Conservation (phyloP, 2,113 vertebrate genomes). For the Apaloderma vittatum region DNA sequence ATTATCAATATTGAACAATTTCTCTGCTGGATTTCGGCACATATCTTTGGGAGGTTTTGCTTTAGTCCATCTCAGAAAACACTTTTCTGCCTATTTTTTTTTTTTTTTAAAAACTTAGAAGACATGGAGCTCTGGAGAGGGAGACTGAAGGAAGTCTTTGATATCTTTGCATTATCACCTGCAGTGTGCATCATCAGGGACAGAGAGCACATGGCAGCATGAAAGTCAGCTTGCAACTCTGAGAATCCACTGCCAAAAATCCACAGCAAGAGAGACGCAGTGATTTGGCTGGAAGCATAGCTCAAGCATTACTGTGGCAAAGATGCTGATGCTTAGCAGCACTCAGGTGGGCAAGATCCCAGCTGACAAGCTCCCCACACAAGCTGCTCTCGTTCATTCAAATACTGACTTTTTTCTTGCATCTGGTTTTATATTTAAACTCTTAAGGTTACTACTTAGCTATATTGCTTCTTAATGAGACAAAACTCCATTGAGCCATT, state of each 20-base stretch:
- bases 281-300: not conserved
- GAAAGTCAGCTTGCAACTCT: not conserved
- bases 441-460: not conserved
- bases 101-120: not conserved
- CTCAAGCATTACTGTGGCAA: not conserved
- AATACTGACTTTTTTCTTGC: not conserved
- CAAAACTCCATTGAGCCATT: not conserved
- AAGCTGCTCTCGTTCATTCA: not conserved
- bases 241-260: not conserved
- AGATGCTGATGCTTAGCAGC: not conserved
- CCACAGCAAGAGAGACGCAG: not conserved
- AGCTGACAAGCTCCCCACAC: not conserved
- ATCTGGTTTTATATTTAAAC: not conserved
- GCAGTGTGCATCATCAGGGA: not conserved
- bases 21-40: not conserved
- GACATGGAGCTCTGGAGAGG: not conserved
- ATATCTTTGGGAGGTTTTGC: not conserved
- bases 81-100: no score
- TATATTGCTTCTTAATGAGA: not conserved
- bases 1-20: not conserved
- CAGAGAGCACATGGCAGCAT: not conserved
- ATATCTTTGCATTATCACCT: constrained; percentile 7
- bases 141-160: not conserved
- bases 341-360: not conserved
- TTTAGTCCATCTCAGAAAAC: not conserved